Evolutionary conservation across 2,888 invertebrate genomes (phyloP).

Genomic region (Melieria crassipennis): DNA sequence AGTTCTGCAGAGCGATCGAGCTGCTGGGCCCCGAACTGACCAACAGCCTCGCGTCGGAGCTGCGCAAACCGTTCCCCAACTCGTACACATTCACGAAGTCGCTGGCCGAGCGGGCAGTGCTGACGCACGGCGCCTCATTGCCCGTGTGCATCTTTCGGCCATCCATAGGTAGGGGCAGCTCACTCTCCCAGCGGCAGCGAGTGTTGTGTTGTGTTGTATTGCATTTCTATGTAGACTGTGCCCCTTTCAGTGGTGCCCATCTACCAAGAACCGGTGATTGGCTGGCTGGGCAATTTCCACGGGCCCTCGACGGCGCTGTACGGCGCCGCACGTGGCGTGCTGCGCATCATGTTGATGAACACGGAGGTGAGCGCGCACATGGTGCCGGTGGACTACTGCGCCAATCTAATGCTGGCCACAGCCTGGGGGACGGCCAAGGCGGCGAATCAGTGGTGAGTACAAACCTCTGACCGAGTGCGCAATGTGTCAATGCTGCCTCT

Average conservation of each 20-base stretch:
- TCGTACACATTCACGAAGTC: conserved; percentile 80
- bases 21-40: conserved; percentile 59
- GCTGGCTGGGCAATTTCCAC: conserved; percentile 78
- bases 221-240: not conserved
- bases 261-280: conserved; percentile 68
- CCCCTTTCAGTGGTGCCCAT: conserved; percentile 64
- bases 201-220: too few species aligned
- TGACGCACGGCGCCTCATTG: conserved; percentile 69
- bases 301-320: conserved; percentile 68
- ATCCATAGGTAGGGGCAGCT: conserved; percentile 69
- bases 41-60: conserved; percentile 53
- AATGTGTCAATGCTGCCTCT: not conserved
- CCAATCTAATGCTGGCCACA: conserved; percentile 65
- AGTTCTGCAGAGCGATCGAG: conserved; percentile 57
- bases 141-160: conserved; percentile 77
- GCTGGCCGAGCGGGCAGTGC: conserved; percentile 73
- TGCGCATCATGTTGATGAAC: conserved; percentile 64
- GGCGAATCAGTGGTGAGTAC: conserved; percentile 35
- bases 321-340: conserved; percentile 70
- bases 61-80: conserved; percentile 69
- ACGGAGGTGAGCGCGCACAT: conserved; percentile 59
- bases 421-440: conserved; percentile 65
- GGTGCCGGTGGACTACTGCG: conserved; percentile 67
- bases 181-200: too few species aligned
- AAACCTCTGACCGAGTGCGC: not conserved